Evolutionary conservation across 2,113 vertebrate species (phyloP).

Genomic region (Dolichotis patagonum): DNA sequence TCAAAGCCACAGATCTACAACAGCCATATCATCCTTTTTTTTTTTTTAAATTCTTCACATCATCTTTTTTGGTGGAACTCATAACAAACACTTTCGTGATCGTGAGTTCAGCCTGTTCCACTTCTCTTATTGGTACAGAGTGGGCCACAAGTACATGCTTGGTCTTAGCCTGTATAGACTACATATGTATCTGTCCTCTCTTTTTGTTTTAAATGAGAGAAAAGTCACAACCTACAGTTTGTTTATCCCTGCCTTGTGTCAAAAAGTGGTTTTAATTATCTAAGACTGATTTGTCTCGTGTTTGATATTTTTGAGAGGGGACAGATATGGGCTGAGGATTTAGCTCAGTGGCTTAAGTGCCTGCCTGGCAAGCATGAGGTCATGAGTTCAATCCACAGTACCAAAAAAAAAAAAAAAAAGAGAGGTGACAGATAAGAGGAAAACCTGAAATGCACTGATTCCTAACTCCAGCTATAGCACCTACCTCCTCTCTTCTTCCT

Average conservation of each 20-base stretch:
- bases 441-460: conserved; percentile 8
- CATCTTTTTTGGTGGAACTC: not conserved
- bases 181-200: not conserved
- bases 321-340: too few species aligned
- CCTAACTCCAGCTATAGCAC: not conserved
- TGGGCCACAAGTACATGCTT: not conserved
- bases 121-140: not conserved
- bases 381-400: too few species aligned
- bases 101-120: not conserved
- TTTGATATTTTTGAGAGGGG: conserved; percentile 3
- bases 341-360: too few species aligned
- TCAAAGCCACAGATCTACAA: not conserved
- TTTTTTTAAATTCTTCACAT: too few species aligned
- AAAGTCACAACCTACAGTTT: not conserved
- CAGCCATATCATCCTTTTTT: not conserved
- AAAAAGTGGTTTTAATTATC: conserved; percentile 4
- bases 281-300: conserved; percentile 16
- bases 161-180: not conserved
- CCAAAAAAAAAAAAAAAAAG: too few species aligned
- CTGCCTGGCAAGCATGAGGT: too few species aligned
- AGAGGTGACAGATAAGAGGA: not conserved
- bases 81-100: not conserved
- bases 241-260: not conserved
- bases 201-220: conserved; percentile 5
- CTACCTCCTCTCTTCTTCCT: not conserved